Evolutionary conservation across 2,888 invertebrate genomes (phyloP), one percentile per base, ranked within the genome.

Genomic region (Spisula subtruncata): DNA sequence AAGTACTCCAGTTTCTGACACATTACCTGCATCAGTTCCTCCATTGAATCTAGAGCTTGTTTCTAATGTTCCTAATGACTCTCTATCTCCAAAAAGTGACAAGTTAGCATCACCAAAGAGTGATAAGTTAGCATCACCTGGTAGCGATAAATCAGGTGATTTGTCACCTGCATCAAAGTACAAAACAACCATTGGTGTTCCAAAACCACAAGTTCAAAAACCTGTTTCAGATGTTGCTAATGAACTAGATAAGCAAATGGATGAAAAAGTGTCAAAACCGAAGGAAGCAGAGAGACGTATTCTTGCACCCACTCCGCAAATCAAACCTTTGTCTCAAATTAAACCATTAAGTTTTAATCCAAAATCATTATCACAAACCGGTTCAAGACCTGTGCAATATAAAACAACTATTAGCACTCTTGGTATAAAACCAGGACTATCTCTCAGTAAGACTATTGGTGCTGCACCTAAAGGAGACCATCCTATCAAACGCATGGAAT

Each of bases 401-500:
- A 92, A 90, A 82, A 94, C 92, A 14, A 92, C 92, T 0, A 93
- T 93, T 32, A 92, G 90, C 71, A 91, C 92, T 18, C 82, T 90
- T 25, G 91, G 92, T n/a, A 81, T 87, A 18, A 92, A 92, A 84
- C 91, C 91, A 41, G 93, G 92, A 51, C 80, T 92, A 2, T 93
- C 93, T 18, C 91, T 91, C 5, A 87, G 88, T 10, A 89, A 90
- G 20, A 87, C 89, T 46, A 82, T 88, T 66, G 89, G 91, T 25
- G 81, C 88, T 20, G 48, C 84, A 0, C 89, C 89, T 81, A 92
- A 93, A 80, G 75, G 88, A 18, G 94, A 95, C 54, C 93, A 93
- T 87, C 93, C 94, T 41, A 92, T 92, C 75, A 92, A 92, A 79
- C 91, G 96, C 10, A 94, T 93, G 75, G 94, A 95, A 80, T 93